Evolutionary conservation across 2,888 invertebrate species (phyloP), one percentile per base, ranked within the genome.

Genomic region (Spisula solida): DNA sequence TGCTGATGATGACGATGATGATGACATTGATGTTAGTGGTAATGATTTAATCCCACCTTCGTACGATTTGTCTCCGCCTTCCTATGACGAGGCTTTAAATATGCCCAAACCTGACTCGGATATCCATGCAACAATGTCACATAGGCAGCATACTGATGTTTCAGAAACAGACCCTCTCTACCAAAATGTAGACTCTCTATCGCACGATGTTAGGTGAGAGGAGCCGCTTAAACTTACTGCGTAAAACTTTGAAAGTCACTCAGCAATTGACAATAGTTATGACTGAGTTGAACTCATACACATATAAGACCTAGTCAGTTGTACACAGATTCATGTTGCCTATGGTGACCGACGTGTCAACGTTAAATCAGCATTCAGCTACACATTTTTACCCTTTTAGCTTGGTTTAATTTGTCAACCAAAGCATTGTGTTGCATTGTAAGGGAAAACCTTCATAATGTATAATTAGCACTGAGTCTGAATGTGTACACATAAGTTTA

Each of bases 51-150:
- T 92, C 48, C 92, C 92, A 34, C 92, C 92, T 20, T 92, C 92
- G 10, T 92, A 92, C 78, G 92, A 92, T 86, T 84, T 91, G n/a
- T 86, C 89, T 25, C 93, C 93, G 1, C 94, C 94, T n/a, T 93
- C 94, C 14, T 94, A 94, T 81, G 94, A 94, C 84, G 94, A 94
- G 85, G 94, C 94, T 18, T 87, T 94, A 41, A 88, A 90, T 80
- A 94, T 94, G 94, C 94, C 94, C 34, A 93, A 91, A 83, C 94
- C 93, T 29, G 88, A 81, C 8, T 48, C 48, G 34, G 81, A 82
- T n/a, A 70, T 82, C n/a, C 51, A 56, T n/a, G n/a, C n/a, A 25
- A 20, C 56, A 20, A 16, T 56, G 29, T 41, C 51, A 14, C 29
- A 51, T 25, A 29, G 51, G 60, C 66, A 75, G 48, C 75, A 81